Evolutionary conservation across 2,888 invertebrate genomes (phyloP).

Genomic region (Ligdia adustata): DNA sequence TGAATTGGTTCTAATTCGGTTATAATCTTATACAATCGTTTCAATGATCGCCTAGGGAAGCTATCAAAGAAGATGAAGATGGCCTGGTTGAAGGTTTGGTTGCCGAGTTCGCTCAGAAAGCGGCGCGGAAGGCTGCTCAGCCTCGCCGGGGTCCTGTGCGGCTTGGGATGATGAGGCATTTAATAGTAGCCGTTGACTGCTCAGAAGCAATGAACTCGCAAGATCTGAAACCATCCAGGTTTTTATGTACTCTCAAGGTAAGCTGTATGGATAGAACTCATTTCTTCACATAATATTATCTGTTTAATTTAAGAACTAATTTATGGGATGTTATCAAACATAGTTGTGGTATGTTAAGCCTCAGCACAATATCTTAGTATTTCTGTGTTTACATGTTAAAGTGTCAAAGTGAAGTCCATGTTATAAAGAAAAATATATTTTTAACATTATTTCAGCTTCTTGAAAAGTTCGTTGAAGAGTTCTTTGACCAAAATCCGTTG

Average conservation of each 20-base stretch:
- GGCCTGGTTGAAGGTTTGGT: conserved; percentile 96
- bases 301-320: no score
- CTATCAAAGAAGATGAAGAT: conserved; percentile 97
- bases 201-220: conserved; percentile 97
- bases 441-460: conserved; percentile 87
- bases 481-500: conserved; percentile 99
- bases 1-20: neutral
- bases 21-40: neutral
- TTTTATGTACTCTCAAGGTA: conserved; percentile 94
- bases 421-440: no score
- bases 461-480: conserved; percentile 97
- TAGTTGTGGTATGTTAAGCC: no score
- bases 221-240: conserved; percentile 96
- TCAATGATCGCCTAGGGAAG: conserved; percentile 88
- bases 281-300: no score
- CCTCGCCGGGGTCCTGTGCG: conserved; percentile 91
- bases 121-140: conserved; percentile 90
- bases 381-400: no score
- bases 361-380: no score
- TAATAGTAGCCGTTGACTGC: conserved; percentile 95
- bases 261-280: no score
- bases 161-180: conserved; percentile 99
- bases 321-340: no score
- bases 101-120: conserved; percentile 95
- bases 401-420: no score